These are phyloP conservation scores for Corythoichthys haematopterus DNA, from an alignment of 2,113 vertebrate species.

Conservation along the genomic window DNA sequence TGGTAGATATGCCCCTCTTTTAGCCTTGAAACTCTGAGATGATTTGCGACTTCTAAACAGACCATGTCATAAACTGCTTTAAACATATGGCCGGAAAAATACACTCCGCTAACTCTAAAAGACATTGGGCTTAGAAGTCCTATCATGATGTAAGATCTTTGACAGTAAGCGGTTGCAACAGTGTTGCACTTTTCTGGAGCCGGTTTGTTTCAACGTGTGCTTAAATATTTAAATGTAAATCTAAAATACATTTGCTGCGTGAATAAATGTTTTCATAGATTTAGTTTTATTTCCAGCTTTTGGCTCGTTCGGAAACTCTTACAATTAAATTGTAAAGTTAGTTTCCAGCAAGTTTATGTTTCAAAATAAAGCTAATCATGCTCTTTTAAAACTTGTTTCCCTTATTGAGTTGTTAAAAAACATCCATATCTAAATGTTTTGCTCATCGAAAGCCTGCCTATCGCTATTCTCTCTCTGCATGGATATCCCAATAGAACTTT, in stretches of 20 bases:
- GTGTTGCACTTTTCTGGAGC: constrained; percentile 7
- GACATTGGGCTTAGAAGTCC: too few species aligned
- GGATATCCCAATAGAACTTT: constrained; percentile 58
- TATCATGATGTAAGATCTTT: neutral
- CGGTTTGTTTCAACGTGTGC: neutral
- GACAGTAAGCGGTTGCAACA: neutral
- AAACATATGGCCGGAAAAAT: neutral
- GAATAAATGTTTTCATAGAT: constrained; percentile 8
- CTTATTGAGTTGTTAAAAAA: constrained; percentile 55
- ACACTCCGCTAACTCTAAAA: neutral
- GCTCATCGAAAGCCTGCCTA: constrained; percentile 31
- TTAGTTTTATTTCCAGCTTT: neutral
- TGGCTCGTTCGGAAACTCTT: neutral
- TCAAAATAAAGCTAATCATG: constrained; percentile 20
- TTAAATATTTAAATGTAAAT: constrained; percentile 26
- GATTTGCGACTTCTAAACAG: neutral
- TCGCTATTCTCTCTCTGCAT: constrained; percentile 35
- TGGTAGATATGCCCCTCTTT: neutral
- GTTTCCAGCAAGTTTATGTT: neutral
- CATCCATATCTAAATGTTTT: constrained; percentile 46
- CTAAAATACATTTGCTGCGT: constrained; percentile 5
- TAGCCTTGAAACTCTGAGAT: constrained; percentile 1
- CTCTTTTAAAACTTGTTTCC: constrained; percentile 30
- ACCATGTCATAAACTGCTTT: neutral
- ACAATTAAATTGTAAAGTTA: constrained; percentile 24